These are phyloP conservation scores for Malthinus flaveolus DNA, from an alignment of 2,888 invertebrate species.

Conservation along the genomic window DNA sequence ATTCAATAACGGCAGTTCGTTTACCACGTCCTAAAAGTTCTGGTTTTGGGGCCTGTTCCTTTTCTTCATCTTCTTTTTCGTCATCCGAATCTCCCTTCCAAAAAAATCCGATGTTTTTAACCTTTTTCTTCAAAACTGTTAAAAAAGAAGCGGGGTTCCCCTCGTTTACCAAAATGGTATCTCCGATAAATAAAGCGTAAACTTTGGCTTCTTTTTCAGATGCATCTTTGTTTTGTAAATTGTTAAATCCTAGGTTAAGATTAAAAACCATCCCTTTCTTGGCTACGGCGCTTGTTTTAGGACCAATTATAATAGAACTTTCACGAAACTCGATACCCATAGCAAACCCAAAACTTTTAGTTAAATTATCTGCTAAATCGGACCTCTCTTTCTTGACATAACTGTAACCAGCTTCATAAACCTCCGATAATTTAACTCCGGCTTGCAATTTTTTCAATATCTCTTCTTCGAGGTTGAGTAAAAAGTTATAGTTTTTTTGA, in stretches of 20 bases:
- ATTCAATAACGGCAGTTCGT: slow-evolving; percentile 89
- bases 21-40: slow-evolving; percentile 77
- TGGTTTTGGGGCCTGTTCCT: slow-evolving; percentile 68
- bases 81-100: slow-evolving; percentile 88
- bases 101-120: slow-evolving; percentile 94
- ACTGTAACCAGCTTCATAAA: slow-evolving; percentile 82
- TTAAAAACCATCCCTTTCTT: slow-evolving; percentile 97
- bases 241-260: slow-evolving; percentile 88
- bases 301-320: slow-evolving; percentile 87
- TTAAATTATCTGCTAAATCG: slow-evolving; percentile 82
- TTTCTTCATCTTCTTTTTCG: slow-evolving; percentile 78
- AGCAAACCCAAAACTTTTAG: slow-evolving; percentile 94
- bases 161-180: slow-evolving; percentile 94
- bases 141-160: slow-evolving; percentile 79
- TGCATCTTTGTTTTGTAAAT: slow-evolving; percentile 79
- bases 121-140: slow-evolving; percentile 91
- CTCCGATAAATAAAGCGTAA: slow-evolving; percentile 94
- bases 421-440: slow-evolving; percentile 80
- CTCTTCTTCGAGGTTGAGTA: slow-evolving; percentile 88
- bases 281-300: slow-evolving; percentile 78
- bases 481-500: slow-evolving; percentile 89
- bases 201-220: slow-evolving; percentile 85
- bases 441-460: slow-evolving; percentile 82
- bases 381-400: slow-evolving; percentile 87
- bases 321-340: slow-evolving; percentile 99